Conservation (phyloP, 2,113 vertebrate genomes). For the Daboia siamensis region DNA sequence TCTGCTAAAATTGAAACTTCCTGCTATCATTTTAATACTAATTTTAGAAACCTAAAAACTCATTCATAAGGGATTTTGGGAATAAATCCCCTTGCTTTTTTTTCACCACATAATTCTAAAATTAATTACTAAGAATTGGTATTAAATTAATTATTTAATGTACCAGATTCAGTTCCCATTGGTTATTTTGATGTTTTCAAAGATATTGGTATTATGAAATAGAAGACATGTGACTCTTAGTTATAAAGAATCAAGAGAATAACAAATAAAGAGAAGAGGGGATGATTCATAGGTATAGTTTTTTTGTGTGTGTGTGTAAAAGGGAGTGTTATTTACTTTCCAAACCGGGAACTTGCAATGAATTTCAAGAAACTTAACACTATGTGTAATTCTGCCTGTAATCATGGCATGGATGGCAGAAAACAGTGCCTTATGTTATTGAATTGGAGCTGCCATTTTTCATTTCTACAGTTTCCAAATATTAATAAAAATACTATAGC, state of each 20-base stretch:
- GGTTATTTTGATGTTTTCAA: constrained; percentile 56
- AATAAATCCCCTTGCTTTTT: not conserved
- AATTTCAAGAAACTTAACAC: not conserved
- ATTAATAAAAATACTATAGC: not conserved
- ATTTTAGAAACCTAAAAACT: not conserved
- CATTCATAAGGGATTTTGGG: not conserved
- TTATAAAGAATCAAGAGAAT: constrained; percentile 3
- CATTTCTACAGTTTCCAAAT: not conserved
- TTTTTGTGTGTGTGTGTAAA: constrained; percentile 36
- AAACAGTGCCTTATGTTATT: rapidly evolving
- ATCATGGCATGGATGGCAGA: not conserved
- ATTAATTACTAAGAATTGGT: not conserved
- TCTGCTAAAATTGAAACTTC: constrained; percentile 29
- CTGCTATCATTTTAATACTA: not conserved
- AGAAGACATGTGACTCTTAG: constrained; percentile 64
- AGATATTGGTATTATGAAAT: constrained; percentile 60
- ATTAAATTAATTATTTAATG: not conserved
- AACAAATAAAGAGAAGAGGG: constrained; percentile 35
- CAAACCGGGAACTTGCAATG: constrained; percentile 12
- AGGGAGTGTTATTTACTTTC: constrained; percentile 37
- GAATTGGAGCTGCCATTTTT: constrained; percentile 30
- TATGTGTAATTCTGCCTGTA: rapidly evolving
- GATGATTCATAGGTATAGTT: constrained; percentile 44
- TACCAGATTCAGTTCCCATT: constrained; percentile 1
- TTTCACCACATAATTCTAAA: not conserved